A percentile compares a stretch with the other conserved stretches of the same genome.
phyloP scores from a whole-genome alignment of 64 coral and sea anemone genomes.

The Porites australiensis region DNA sequence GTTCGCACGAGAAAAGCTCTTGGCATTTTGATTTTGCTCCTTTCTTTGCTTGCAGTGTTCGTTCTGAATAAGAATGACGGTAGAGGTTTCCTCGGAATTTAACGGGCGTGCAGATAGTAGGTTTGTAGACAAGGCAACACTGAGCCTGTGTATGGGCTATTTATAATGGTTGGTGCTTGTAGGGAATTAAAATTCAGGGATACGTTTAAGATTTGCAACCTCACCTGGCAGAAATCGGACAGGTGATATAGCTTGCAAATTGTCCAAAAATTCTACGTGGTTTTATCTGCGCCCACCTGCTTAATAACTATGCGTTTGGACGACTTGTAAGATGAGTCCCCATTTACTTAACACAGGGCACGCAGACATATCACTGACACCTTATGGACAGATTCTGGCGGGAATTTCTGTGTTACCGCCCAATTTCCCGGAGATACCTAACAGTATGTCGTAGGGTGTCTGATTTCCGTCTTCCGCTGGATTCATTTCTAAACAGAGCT shows the following conservation, averaged over 20 bases:
- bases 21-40: conserved; percentile 45
- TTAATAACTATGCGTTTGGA: conserved; percentile 4
- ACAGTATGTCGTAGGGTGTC: background rate
- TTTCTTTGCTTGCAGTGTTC: background rate
- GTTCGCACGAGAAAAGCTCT: conserved; percentile 54
- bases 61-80: background rate
- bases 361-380: background rate
- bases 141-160: background rate
- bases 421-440: background rate
- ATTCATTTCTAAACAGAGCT: conserved; percentile 16
- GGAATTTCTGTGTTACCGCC: background rate
- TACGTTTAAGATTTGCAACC: background rate
- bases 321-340: background rate
- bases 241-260: conserved; percentile 37
- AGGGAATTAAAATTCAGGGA: conserved; percentile 3
- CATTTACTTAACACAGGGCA: conserved; percentile 34
- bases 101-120: background rate
- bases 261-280: conserved; percentile 20
- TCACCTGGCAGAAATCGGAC: background rate
- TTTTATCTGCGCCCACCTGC: conserved; percentile 29
- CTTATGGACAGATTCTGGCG: background rate
- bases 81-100: background rate
- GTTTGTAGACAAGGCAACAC: background rate
- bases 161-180: background rate
- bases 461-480: background rate